phyloP scores from a whole-genome alignment of 2,888 invertebrate species.

The Dryobotodes eremita region DNA sequence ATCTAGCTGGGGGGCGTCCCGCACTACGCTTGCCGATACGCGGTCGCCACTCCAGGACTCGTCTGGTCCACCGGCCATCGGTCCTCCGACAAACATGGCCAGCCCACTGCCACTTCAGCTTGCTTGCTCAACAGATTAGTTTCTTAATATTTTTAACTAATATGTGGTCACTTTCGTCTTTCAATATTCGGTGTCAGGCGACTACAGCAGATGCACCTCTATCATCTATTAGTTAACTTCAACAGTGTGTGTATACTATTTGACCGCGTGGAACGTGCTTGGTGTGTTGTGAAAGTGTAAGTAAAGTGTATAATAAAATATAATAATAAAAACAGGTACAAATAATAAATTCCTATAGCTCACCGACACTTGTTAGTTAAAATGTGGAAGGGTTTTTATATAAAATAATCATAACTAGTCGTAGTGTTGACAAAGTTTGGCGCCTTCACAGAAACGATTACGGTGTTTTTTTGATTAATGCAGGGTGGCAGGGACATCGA shows the following conservation, averaged over 20 bases:
- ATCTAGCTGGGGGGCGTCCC: no score
- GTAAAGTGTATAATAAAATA: background rate
- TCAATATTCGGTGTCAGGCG: slow-evolving; percentile 10
- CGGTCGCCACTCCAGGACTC: no score
- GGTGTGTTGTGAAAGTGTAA: slow-evolving; percentile 22
- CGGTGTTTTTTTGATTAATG: background rate
- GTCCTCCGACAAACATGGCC: no score
- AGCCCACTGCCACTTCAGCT: no score
- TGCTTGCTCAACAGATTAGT: background rate
- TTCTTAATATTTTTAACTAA: background rate
- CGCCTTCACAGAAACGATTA: background rate
- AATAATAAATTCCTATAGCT: background rate
- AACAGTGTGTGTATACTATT: slow-evolving; percentile 21
- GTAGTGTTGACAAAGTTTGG: no score
- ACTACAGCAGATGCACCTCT: slow-evolving; percentile 6
- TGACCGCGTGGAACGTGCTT: slow-evolving; percentile 18
- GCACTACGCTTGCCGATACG: no score
- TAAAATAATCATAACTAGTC: background rate
- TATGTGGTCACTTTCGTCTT: background rate
- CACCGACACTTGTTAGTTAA: no score
- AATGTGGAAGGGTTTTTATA: background rate
- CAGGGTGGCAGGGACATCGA: no score
- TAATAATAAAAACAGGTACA: background rate
- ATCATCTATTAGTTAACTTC: background rate
- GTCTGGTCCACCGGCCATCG: no score